phyloP scores from a whole-genome alignment of 2,888 invertebrate genomes.

The Sphaerophoria rueppellii region DNA sequence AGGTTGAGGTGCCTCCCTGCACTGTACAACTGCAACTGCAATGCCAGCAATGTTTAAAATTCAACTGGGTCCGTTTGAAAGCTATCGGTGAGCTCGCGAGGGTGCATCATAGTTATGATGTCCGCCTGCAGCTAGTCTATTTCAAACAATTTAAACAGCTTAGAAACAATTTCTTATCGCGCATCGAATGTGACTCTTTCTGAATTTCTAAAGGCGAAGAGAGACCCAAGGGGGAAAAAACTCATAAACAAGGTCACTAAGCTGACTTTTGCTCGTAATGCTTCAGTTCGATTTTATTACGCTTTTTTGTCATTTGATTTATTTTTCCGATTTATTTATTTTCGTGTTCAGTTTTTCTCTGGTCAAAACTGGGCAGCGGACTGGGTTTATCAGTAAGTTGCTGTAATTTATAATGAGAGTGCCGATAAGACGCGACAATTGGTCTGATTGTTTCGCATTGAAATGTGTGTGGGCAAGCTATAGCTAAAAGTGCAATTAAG shows the following conservation, averaged over 20 bases:
- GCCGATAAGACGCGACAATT: slow-evolving; percentile 63
- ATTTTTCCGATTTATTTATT: slow-evolving; percentile 43
- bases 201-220: background rate
- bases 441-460: slow-evolving; percentile 56
- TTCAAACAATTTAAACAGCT: slow-evolving; percentile 25
- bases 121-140: slow-evolving; percentile 26
- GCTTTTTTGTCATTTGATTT: slow-evolving; percentile 48
- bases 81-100: slow-evolving; percentile 28
- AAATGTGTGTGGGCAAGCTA: slow-evolving; percentile 58
- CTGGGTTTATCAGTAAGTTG: slow-evolving; percentile 35
- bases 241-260: slow-evolving; percentile 40
- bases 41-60: no score
- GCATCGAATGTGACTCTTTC: slow-evolving; percentile 20
- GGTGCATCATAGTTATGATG: background rate
- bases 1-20: slow-evolving; percentile 17
- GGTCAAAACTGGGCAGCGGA: background rate
- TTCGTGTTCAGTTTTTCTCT: slow-evolving; percentile 4
- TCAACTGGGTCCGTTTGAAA: background rate
- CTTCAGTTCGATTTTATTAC: slow-evolving; percentile 51
- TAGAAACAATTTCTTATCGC: slow-evolving; percentile 53
- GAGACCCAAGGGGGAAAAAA: slow-evolving; percentile 11
- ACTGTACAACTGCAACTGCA: background rate
- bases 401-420: slow-evolving; percentile 31
- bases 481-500: slow-evolving; percentile 47
- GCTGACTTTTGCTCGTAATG: slow-evolving; percentile 46